Evolutionary conservation across 1,140 invertebrate species (phyloP).

Genomic region (Zaprionus gabonicus): DNA sequence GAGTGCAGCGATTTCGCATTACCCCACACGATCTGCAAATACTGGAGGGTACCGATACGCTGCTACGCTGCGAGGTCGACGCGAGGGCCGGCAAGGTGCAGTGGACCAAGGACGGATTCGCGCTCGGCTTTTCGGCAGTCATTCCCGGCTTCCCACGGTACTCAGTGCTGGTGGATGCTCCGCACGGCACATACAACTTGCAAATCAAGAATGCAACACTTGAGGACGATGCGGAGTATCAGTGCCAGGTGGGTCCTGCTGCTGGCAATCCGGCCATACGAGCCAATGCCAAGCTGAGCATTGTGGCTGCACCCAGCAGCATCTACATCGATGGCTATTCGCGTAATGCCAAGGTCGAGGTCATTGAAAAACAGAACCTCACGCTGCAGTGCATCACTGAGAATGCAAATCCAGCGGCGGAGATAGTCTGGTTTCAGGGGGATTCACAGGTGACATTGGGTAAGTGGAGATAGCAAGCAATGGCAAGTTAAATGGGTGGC

Average conservation of each 20-base stretch:
- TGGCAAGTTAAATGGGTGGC: background rate
- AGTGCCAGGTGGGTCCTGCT: constrained; percentile 95
- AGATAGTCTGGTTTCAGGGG: constrained; percentile 94
- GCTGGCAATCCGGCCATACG: constrained; percentile 91
- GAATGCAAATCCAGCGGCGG: constrained; percentile 94
- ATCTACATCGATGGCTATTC: constrained; percentile 92
- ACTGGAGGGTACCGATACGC: constrained; percentile 92
- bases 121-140: background rate
- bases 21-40: constrained; percentile 91
- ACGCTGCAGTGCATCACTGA: constrained; percentile 92
- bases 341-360: constrained; percentile 91
- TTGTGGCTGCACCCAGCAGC: constrained; percentile 95
- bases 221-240: constrained; percentile 95
- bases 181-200: constrained; percentile 93
- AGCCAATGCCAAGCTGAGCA: constrained; percentile 92
- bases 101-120: background rate
- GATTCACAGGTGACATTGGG: constrained; percentile 91
- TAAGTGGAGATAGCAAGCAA: constrained; percentile 58
- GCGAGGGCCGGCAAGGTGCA: constrained; percentile 94
- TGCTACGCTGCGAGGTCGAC: constrained; percentile 93
- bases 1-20: constrained; percentile 91
- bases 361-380: constrained; percentile 92
- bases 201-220: constrained; percentile 92
- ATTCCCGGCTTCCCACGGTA: constrained; percentile 93
- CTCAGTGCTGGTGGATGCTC: constrained; percentile 92